These are phyloP conservation scores for Syngnathus typhle DNA, from an alignment of 2,113 vertebrate species.

Conservation along the genomic window DNA sequence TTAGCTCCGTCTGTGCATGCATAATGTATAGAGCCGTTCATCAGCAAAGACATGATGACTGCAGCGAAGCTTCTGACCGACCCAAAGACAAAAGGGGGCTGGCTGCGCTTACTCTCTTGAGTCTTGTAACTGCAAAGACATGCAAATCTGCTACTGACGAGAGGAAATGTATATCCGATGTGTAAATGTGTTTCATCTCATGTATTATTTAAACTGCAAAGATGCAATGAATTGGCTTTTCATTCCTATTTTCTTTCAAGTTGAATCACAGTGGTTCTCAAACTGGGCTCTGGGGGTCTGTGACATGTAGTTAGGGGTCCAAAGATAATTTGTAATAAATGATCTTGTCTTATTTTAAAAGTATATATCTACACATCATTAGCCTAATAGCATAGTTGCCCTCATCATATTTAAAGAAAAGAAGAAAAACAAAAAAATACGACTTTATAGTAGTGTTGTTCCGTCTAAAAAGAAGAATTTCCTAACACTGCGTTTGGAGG, in stretches of 20 bases:
- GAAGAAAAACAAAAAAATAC: no score
- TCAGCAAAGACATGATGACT: conserved; percentile 46
- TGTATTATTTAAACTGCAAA: not conserved
- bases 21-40: conserved; percentile 45
- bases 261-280: not conserved
- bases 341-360: not conserved
- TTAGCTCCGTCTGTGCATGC: conserved; percentile 35
- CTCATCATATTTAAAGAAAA: not conserved
- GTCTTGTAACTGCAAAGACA: conserved; percentile 19
- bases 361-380: not conserved
- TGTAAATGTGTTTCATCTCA: conserved; percentile 1
- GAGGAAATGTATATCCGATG: conserved; percentile 1
- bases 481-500: no score
- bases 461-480: no score
- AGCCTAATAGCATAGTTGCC: not conserved
- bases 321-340: not conserved
- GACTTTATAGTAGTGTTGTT: no score
- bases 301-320: not conserved
- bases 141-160: conserved; percentile 22
- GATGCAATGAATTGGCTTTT: not conserved
- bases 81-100: conserved; percentile 27
- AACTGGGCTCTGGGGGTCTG: not conserved
- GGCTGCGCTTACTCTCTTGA: conserved; percentile 20
- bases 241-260: not conserved
- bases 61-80: conserved; percentile 35